A percentile compares a stretch with the other conserved stretches of the same genome.
Evolutionary conservation across 2,113 vertebrate genomes (phyloP).

Genomic region (Phalacrocorax carbo): DNA sequence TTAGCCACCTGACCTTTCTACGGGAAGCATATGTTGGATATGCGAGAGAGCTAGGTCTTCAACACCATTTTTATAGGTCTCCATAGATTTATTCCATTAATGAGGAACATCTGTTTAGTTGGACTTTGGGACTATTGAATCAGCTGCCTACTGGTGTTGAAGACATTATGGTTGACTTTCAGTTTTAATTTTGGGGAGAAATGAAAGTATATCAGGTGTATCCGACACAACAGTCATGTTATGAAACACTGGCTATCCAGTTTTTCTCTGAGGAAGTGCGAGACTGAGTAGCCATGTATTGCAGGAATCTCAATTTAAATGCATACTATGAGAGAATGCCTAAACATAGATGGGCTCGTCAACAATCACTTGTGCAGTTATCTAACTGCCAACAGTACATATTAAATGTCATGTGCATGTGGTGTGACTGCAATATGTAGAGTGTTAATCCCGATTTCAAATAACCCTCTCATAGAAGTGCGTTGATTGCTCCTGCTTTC

Average conservation of each 20-base stretch:
- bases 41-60: neutral
- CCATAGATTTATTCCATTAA: neutral
- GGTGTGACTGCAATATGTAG: neutral
- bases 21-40: neutral
- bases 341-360: constrained; percentile 42
- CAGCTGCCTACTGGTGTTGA: neutral
- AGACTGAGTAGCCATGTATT: neutral
- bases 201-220: neutral
- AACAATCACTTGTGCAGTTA: constrained; percentile 31
- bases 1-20: neutral
- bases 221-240: neutral
- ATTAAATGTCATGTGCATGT: constrained; percentile 24
- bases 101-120: neutral
- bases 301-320: neutral
- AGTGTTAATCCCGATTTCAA: constrained; percentile 40
- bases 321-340: neutral
- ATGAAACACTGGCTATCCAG: neutral
- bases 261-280: neutral
- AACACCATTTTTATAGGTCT: neutral
- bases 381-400: constrained; percentile 48
- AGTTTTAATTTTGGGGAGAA: neutral
- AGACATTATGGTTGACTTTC: neutral
- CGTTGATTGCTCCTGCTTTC: neutral
- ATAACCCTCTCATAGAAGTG: neutral
- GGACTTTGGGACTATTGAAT: neutral